These are phyloP conservation scores for Enteromius argenteus DNA, from an alignment of 2,797 vertebrate genomes.

Conservation along the genomic window DNA sequence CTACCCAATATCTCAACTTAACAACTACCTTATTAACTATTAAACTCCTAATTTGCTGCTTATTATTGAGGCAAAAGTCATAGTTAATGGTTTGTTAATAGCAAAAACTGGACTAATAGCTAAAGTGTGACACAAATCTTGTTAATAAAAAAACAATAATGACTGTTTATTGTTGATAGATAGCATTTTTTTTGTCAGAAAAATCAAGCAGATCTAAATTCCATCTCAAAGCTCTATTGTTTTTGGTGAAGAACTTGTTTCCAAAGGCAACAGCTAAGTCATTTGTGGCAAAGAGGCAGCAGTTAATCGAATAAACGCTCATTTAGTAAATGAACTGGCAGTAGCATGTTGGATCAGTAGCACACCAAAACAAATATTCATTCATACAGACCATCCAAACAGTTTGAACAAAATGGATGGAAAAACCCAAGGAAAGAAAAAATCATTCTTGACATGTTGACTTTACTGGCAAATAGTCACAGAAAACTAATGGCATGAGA, in stretches of 20 bases:
- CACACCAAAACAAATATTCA: constrained; percentile 5
- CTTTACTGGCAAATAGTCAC: neutral
- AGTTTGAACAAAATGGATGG: constrained; percentile 1
- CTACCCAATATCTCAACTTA: too few species aligned
- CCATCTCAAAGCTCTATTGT: neutral
- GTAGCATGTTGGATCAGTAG: constrained; percentile 6
- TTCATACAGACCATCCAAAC: neutral
- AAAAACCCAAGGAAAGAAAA: constrained; percentile 12
- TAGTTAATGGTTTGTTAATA: too few species aligned
- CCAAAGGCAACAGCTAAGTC: neutral
- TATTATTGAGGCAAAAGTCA: too few species aligned
- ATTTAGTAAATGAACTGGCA: constrained; percentile 3
- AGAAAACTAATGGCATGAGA: constrained; percentile 51
- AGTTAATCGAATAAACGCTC: constrained; percentile 10
- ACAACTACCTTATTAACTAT: too few species aligned
- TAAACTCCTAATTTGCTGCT: too few species aligned
- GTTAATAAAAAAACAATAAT: neutral
- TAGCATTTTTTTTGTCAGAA: neutral
- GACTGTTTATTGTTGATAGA: neutral
- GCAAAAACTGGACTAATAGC: too few species aligned
- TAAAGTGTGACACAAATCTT: neutral
- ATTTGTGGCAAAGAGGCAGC: neutral
- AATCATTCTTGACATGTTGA: constrained; percentile 20
- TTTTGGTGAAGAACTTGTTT: neutral
- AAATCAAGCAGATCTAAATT: neutral